A percentile compares a stretch with the other conserved stretches of the same genome.
These are phyloP conservation scores for Sardina pilchardus DNA, from an alignment of 2,113 vertebrate species.

Conservation along the genomic window DNA sequence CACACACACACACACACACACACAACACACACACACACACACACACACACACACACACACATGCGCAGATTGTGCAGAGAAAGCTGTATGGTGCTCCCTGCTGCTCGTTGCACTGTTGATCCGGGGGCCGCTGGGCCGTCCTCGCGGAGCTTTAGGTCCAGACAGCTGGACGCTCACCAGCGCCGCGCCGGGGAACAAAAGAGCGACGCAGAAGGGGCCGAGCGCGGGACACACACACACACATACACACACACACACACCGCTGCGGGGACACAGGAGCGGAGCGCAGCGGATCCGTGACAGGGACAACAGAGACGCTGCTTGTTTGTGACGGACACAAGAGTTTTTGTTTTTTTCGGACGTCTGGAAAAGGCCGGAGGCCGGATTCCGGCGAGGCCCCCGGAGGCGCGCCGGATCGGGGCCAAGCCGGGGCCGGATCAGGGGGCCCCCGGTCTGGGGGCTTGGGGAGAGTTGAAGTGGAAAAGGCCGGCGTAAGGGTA, in stretches of 20 bases:
- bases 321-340: not conserved
- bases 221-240: too few relatives aligned
- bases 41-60: not conserved
- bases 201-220: not conserved
- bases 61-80: not conserved
- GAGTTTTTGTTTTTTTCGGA: not conserved
- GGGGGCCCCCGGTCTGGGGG: too few relatives aligned
- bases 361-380: not conserved
- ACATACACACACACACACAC: too few relatives aligned
- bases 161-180: not conserved
- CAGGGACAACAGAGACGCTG: not conserved
- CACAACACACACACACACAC: too few relatives aligned
- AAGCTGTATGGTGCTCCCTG: not conserved
- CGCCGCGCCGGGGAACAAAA: not conserved
- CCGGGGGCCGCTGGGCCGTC: not conserved
- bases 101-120: not conserved
- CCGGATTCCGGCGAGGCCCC: too few relatives aligned
- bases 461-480: not conserved
- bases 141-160: not conserved
- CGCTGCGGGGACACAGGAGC: not conserved
- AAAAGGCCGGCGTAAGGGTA: not conserved
- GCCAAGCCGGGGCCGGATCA: not conserved
- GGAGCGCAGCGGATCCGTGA: too few relatives aligned
- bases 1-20: not conserved
- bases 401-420: not conserved